Conservation (phyloP, 2,113 vertebrate genomes). For the Cynopterus brachyotis region DNA sequence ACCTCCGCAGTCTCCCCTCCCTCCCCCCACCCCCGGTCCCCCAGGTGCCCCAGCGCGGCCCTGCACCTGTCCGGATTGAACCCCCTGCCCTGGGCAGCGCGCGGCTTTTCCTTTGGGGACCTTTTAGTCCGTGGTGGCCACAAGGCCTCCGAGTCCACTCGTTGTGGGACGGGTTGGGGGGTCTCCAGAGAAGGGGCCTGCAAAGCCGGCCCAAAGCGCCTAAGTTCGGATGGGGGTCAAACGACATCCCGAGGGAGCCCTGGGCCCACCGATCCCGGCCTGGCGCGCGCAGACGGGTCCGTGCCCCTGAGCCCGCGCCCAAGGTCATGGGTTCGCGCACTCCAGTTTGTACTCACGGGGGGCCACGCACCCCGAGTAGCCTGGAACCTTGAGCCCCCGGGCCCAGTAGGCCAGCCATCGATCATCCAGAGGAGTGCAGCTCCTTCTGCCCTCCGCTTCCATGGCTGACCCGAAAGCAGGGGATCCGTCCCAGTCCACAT, state of each 20-base stretch:
- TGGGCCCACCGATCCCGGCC: fast-evolving
- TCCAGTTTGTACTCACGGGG: fast-evolving
- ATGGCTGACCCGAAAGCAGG: background rate
- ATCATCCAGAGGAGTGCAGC: fast-evolving
- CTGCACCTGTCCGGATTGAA: fast-evolving
- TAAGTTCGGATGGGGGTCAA: background rate
- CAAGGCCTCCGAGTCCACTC: background rate
- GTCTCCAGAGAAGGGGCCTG: fast-evolving
- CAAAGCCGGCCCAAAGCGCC: background rate
- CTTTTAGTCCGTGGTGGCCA: fast-evolving
- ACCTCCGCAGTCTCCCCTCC: background rate
- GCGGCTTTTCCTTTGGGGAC: background rate
- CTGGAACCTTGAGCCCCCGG: background rate
- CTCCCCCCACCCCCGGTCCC: too few species aligned
- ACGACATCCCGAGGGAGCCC: fast-evolving
- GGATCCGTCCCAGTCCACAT: background rate
- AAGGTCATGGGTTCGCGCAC: fast-evolving
- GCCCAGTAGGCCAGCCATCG: background rate
- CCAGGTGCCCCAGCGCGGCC: background rate
- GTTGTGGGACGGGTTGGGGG: background rate
- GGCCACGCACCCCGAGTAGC: fast-evolving
- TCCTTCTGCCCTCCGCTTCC: too few species aligned
- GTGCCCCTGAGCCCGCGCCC: fast-evolving
- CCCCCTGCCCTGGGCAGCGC: background rate
- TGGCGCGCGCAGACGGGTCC: fast-evolving